Conservation (phyloP, 2,113 vertebrate species). For the Coptodon rendalli region DNA sequence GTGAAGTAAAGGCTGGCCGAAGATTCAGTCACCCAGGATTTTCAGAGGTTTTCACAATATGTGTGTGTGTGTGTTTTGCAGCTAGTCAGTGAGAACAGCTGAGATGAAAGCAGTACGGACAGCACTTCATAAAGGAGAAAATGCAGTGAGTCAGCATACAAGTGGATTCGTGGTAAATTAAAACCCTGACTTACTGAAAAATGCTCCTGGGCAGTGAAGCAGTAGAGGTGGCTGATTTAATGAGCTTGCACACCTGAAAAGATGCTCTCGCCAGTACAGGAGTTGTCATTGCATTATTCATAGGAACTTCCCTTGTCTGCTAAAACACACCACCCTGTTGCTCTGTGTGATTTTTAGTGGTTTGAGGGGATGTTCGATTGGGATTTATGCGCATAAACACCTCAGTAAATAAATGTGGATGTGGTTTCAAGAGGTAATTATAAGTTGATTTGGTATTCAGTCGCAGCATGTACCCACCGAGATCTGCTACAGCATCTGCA, state of each 20-base stretch:
- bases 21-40: slow-evolving; percentile 11
- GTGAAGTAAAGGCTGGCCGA: slow-evolving; percentile 4
- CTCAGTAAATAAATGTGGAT: slow-evolving; percentile 27
- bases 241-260: slow-evolving; percentile 8
- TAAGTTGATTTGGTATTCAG: slow-evolving; percentile 25
- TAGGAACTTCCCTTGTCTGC: neutral
- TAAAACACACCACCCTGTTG: neutral
- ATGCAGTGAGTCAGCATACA: slow-evolving; percentile 28
- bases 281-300: neutral
- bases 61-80: slow-evolving; percentile 6
- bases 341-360: neutral
- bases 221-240: slow-evolving; percentile 1
- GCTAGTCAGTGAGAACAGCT: slow-evolving; percentile 4
- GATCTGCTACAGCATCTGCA: slow-evolving; percentile 42
- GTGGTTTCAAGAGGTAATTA: slow-evolving; percentile 37
- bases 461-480: slow-evolving; percentile 7
- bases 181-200: slow-evolving; percentile 1
- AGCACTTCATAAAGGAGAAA: neutral
- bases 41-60: slow-evolving; percentile 8
- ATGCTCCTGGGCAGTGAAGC: neutral
- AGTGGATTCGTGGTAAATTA: slow-evolving; percentile 5
- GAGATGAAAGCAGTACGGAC: slow-evolving; percentile 18
- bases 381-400: slow-evolving; percentile 21
- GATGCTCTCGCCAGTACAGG: neutral
- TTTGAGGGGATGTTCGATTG: neutral